Base-by-base conservation (phyloP, 2,113 vertebrate species). In the Peromyscus polionotus region DNA sequence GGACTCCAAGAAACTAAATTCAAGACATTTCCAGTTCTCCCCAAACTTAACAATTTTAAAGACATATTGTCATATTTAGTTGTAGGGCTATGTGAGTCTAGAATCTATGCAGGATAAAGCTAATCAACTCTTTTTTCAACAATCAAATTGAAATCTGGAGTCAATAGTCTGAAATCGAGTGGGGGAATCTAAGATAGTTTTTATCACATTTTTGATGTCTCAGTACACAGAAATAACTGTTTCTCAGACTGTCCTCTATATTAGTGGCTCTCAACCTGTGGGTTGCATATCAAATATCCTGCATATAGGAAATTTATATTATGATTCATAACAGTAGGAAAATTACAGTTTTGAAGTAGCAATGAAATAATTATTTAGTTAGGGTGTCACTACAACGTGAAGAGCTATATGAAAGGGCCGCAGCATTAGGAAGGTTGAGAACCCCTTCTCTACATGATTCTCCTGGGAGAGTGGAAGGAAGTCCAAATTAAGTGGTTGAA, bases 401-500 rank as follows among this genome's bases (percentile, higher is more conserved):
- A 26, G 24, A 63, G 28, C 24, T 42, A 12, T 63, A 17, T 63
- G 42, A 10, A 42, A 39, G 13, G 12, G 12, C 16, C 7, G 8
- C n/a, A 63, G 7, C 13, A 28, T 31, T 63, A 28, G 3, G 24
- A n/a, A 17, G 36, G 5, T 26, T 59, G 57, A 42, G 13, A 26
- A 61, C 0, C 20, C 61, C 20, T 7, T 3, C 12, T 22, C 0
- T 0, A 67, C 1, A 2, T 1, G 0, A 2, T 61, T 26, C 88
- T 13, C 42, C 36, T 13, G 19, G 39, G 7, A 88, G 26, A 1
- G 2, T 48, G 11, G 26, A 45, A 77, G 8, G 4, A 51, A 91
- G 10, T 77, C 26, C 7, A 24, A 36, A 72, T 2, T 80, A 11
- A 90, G 68, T 75, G 22, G 1, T 24, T 90, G 5, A 75, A 90